Evolutionary conservation across 2,797 vertebrate genomes (phyloP), one percentile per base, ranked within the genome.

Genomic region (Limosa lapponica): DNA sequence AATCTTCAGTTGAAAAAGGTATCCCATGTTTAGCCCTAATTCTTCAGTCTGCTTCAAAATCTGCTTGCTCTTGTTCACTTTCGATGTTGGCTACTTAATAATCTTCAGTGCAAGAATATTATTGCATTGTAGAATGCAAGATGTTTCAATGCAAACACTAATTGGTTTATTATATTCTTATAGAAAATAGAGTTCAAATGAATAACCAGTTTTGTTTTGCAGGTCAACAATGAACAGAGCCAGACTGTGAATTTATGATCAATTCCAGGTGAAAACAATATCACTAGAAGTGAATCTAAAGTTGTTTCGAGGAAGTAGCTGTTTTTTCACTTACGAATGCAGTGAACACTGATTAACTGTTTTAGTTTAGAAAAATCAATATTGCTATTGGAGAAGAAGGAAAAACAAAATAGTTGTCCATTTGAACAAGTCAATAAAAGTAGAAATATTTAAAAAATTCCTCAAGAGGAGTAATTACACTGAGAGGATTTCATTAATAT

Each of bases 371-470:
- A 28, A 64, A 73, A 94, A 95, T 96, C 93, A 64, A 89, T 97
- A 51, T 37, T 83, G n/a, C 69, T 95, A 90, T 77, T 93, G 71
- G 41, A 93, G 48, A 90, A 95, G 34, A 90, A 48, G 90, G 54
- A 92, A 94, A 87, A 80, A 94, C 58, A 82, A 93, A 95, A 95
- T 30, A 87, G 52, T 71, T 94, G 49, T 89, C 81, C 72, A 59
- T 95, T 92, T 92, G 44, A 94, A 88, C 22, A 90, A 94, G 58
- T 94, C 87, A 90, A 94, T 97, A 87, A 86, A 93, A 81, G 70
- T 32, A 90, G 57, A 95, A 89, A 95, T 67, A 48, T 36, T 94
- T 70, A 10, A 94, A 93, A 96, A 94, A 81, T 44, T 93, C 51
- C 54, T 95, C 61, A 89, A 43, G 81, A 93, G 49, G 37, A 87